Evolutionary conservation across 2,113 vertebrate species (phyloP), one percentile per base, ranked within the genome.

Genomic region (Pelobates fuscus): DNA sequence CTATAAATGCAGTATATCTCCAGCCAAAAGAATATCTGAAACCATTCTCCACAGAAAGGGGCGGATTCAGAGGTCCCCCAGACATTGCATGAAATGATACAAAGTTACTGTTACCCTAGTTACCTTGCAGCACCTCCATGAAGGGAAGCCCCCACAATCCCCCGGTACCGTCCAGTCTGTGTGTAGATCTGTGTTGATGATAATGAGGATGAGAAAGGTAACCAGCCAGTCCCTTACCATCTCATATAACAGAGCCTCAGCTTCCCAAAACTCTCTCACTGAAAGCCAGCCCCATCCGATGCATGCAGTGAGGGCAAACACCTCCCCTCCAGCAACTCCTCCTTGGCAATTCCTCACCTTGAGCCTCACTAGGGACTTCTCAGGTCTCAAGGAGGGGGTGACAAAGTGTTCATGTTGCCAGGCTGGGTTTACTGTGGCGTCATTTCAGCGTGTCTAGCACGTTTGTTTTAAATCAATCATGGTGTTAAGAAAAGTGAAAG

Each of bases 341-440:
- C 23, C 52, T 57, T 43, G 69, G 29, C 67, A 58, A 3, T 15
- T 3, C 21, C 67, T 17, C 67, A 59, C 67, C 67, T 70, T 41
- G 17, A 26, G 1, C 30, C 32, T 27, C 29, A 21, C 67, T 18
- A 10, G 30, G 11, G 12, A 30, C 29, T 2, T 3, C 17, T 15
- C 1, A 11, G 26, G 29, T 18, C 21, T 55, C 7, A 25, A 30
- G 67, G 21, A 8, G 15, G 27, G 52, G 25, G 23, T 59, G 52
- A 8, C 8, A 55, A 17, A 52, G 21, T 55, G 21, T 23, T 1
- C 4, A 12, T n/a, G 15, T 8, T 30, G 66, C 66, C 49, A 30
- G 30, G 25, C 49, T 58, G 27, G 54, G 52, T 55, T 70, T 41
- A 70, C 21, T 17, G 55, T 12, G 52, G 54, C 29, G 55, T 70